Evolutionary conservation across 1,140 invertebrate genomes (phyloP), one percentile per base, ranked within the genome.

Genomic region (Psilanteris sp.): DNA sequence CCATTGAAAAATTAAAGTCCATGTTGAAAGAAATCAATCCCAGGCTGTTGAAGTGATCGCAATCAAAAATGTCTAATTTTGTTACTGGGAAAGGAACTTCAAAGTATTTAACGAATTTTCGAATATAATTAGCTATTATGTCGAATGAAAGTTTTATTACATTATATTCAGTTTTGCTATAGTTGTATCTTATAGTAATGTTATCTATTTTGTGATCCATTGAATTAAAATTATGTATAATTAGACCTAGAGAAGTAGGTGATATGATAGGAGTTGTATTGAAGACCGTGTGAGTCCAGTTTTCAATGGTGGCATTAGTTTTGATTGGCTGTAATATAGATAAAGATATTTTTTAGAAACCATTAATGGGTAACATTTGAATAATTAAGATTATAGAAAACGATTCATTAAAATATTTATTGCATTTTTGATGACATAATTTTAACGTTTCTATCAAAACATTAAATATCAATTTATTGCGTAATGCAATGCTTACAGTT

Each of bases 141-240:
- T 97, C 92, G 0, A 98, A 85, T 1, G 96, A 96, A 90, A 97
- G 98, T 50, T 91, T 80, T 3, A 96, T 96, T 84, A 97, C 95
- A 78, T 97, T 95, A 78, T 93, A 93, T 83, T 97, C 97, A 3
- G 95, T 95, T 1, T 94, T 90, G 2, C 96, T 95, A 6, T 96
- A 97, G 81, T 96, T 98, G 0, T 97, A 96, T 68, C 96, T 88
- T 0, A 97, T 93, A 13, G 93, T 77, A 9, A 96, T 92, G 3
- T 95, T 95, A 89, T 97, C 93, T 1, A 94, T 94, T 62, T 89
- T 92, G 50, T 91, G 92, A 85, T 98, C 96, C 1, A 98, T 91
- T 88, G 93, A 96, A 85, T 98, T 96, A 87, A 95, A 97, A 85
- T 98, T 96, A 10, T 96, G 96, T 4, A 98, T 93, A 1, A 97